Base-by-base conservation (phyloP, 2,113 vertebrate species). In the Melozone crissalis region DNA sequence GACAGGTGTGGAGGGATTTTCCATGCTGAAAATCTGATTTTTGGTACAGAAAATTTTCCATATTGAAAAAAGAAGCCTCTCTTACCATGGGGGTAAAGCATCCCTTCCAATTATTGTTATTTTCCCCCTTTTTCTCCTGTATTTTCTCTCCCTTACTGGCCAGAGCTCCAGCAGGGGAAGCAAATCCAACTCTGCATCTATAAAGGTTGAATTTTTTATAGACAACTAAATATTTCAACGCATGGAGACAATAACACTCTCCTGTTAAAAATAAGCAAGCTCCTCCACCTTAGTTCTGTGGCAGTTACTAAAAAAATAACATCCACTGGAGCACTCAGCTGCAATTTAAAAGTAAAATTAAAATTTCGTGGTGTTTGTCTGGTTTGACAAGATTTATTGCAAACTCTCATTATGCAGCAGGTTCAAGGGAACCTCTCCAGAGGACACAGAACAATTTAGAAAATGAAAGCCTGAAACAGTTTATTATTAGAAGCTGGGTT, bases 381-480 rank as follows among this genome's bases (percentile, higher is more conserved):
- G 95, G 95, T 90, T 84, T 71, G 89, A 86, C 94, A 58, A 74
- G 93, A 80, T 86, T 85, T 86, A 89, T 62, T 81, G 90, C 62
- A 71, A 23, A 49, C 83, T 89, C 39, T 96, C 94, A 97, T 97
- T 92, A 92, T 17, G 80, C 39, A 0, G 93, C 95, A 83, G 88
- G 88, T 92, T 92, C 67, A 57, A 88, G 96, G 83, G 73, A 95
- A 57, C 82, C 82, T 93, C 71, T 77, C 75, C 94, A 81, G 90
- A 96, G 94, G 16, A 86, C 91, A 92, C 83, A 39, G 37, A 33
- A 90, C 89, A 74, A 84, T 96, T 95, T 90, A 90, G 93, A 44
- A 96, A 92, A 96, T 92, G 93, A 96, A 90, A 92, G 95, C 93
- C 80, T 90, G 83, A 33, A 79, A 65, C 63, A 62, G 94, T 80